phyloP scores from a whole-genome alignment of 1,140 invertebrate species.

The Gryon sp. region DNA sequence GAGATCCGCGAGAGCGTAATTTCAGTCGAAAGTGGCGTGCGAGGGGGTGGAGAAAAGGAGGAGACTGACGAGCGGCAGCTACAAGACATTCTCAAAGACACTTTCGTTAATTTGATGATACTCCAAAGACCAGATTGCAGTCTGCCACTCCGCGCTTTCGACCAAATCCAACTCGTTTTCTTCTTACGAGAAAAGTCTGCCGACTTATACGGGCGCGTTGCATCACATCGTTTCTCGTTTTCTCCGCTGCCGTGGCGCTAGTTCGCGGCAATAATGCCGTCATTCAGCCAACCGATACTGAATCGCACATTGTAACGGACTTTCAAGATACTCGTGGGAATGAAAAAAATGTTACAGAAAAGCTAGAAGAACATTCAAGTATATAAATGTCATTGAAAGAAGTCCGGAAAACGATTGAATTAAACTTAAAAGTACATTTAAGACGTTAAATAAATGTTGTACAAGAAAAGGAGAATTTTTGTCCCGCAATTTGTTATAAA shows the following conservation, averaged over 20 bases:
- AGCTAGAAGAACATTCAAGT: too few species aligned
- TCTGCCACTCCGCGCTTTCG: slow-evolving; percentile 73
- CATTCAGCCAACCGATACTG: slow-evolving; percentile 14
- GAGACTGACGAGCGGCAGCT: slow-evolving; percentile 57
- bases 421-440: too few species aligned
- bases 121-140: slow-evolving; percentile 75
- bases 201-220: slow-evolving; percentile 46
- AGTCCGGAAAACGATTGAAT: too few species aligned
- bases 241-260: slow-evolving; percentile 18
- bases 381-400: too few species aligned
- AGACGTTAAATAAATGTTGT: too few species aligned
- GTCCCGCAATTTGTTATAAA: too few species aligned
- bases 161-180: slow-evolving; percentile 65
- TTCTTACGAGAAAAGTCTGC: slow-evolving; percentile 52
- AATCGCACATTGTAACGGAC: slow-evolving; percentile 19
- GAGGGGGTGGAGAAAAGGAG: too few species aligned
- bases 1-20: slow-evolving; percentile 59
- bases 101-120: slow-evolving; percentile 79
- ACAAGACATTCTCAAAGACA: slow-evolving; percentile 75
- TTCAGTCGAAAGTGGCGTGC: slow-evolving; percentile 57
- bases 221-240: slow-evolving; percentile 34
- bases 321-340: slow-evolving; percentile 16
- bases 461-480: too few species aligned
- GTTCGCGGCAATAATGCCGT: slow-evolving; percentile 44
- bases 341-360: background rate